Conservation (phyloP, 2,888 invertebrate species). For the Drosophila putrida region DNA sequence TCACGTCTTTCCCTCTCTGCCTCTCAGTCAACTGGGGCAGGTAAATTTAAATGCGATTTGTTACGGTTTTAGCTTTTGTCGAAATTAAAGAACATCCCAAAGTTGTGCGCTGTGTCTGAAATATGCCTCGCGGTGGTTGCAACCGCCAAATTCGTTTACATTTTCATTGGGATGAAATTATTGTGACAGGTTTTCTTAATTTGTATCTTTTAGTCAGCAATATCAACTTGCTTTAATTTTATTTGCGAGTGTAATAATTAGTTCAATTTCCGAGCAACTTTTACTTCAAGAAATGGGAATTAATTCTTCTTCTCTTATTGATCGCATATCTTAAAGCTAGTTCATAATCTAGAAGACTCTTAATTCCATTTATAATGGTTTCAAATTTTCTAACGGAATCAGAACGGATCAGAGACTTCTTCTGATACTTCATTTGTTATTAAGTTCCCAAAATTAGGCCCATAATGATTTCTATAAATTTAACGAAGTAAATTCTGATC, state of each 20-base stretch:
- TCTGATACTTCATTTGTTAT: no score
- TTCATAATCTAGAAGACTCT: constrained; percentile 1
- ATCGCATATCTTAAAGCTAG: not conserved
- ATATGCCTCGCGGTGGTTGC: constrained; percentile 35
- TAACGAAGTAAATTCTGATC: no score
- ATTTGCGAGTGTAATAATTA: no score
- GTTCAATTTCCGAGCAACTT: no score
- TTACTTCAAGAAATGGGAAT: no score
- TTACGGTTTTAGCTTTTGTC: constrained; percentile 78
- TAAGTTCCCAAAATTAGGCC: no score
- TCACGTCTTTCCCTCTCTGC: not conserved
- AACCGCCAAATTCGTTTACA: constrained; percentile 21
- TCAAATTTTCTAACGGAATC: no score
- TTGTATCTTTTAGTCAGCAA: constrained; percentile 21
- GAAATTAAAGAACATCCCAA: constrained; percentile 60
- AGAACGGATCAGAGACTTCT: no score
- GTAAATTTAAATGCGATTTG: constrained; percentile 83
- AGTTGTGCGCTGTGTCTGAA: not conserved
- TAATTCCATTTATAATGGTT: not conserved
- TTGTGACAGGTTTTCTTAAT: constrained; percentile 72
- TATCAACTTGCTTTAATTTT: constrained; percentile 9
- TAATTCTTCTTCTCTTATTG: no score
- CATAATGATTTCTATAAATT: no score
- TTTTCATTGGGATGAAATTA: constrained; percentile 44
- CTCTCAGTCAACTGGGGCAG: constrained; percentile 58